A percentile compares a stretch with the other conserved stretches of the same genome.
Evolutionary conservation across 2,113 vertebrate genomes (phyloP).

Genomic region (Hassar affinis): DNA sequence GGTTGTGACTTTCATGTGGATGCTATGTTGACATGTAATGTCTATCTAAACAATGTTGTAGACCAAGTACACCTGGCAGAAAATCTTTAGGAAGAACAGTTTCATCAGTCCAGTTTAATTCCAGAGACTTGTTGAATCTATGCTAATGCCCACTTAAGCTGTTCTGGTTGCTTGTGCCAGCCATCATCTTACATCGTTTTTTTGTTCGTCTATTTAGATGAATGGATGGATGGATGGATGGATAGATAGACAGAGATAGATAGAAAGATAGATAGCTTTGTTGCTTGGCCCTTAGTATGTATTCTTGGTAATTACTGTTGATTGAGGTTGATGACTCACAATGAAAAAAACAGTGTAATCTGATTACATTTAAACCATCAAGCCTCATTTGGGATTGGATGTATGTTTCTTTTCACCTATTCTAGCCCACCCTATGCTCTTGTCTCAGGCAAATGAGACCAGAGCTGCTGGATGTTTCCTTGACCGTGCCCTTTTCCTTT

Average conservation of each 20-base stretch:
- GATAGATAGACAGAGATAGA: background rate
- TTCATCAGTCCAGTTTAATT: too few species aligned
- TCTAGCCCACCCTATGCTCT: constrained; percentile 6
- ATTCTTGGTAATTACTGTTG: background rate
- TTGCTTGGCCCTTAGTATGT: background rate
- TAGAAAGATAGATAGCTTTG: background rate
- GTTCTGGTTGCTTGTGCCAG: too few species aligned
- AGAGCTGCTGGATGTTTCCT: constrained; percentile 44
- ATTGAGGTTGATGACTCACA: background rate
- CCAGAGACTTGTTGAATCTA: too few species aligned
- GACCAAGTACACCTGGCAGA: too few species aligned
- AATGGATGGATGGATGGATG: too few species aligned
- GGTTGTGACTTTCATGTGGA: too few species aligned
- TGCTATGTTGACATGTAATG: too few species aligned
- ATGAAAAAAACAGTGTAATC: constrained; percentile 4
- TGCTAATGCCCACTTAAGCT: too few species aligned
- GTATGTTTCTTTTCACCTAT: constrained; percentile 24
- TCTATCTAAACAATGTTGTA: too few species aligned
- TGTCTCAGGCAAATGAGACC: constrained; percentile 50
- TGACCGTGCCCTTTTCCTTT: constrained; percentile 47
- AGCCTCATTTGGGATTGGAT: constrained; percentile 5
- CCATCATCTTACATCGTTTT: too few species aligned
- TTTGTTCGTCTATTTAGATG: too few species aligned
- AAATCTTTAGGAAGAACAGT: too few species aligned
- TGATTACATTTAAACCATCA: constrained; percentile 18